Percentiles rank a stretch among this genome's conserved stretches.
These are phyloP conservation scores for Erpornis zantholeuca DNA, from an alignment of 2,113 vertebrate genomes.

Conservation along the genomic window DNA sequence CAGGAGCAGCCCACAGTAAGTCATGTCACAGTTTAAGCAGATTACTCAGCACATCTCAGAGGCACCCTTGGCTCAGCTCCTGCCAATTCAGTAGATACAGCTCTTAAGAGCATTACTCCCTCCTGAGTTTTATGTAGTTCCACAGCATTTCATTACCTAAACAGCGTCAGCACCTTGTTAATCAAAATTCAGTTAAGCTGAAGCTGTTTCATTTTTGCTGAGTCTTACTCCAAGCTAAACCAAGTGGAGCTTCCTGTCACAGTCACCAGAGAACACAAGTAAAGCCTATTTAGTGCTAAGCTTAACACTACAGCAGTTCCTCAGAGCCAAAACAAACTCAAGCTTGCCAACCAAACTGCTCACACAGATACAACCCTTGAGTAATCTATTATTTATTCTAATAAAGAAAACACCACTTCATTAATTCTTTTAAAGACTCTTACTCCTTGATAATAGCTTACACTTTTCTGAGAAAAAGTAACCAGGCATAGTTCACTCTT, in stretches of 20 bases:
- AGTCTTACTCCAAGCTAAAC: background rate
- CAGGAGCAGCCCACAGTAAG: background rate
- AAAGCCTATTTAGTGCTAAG: background rate
- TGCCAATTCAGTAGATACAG: fast-evolving
- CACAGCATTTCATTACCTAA: background rate
- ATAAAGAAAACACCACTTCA: background rate
- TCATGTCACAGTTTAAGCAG: background rate
- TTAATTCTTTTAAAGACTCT: background rate
- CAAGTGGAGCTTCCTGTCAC: background rate
- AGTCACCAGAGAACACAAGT: background rate
- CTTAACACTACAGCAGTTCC: background rate
- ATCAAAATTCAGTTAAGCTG: background rate
- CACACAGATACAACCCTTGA: background rate
- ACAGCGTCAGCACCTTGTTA: background rate
- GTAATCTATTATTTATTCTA: background rate
- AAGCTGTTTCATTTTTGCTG: background rate
- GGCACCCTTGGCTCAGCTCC: background rate
- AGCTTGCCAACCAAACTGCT: background rate
- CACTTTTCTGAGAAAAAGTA: background rate
- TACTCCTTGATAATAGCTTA: background rate
- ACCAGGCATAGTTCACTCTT: background rate
- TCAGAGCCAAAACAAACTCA: slow-evolving; percentile 16
- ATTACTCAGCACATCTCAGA: slow-evolving; percentile 37
- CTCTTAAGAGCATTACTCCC: background rate
- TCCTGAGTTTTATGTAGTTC: background rate